phyloP scores from a whole-genome alignment of 2,797 vertebrate species.

The Ibycter americanus region DNA sequence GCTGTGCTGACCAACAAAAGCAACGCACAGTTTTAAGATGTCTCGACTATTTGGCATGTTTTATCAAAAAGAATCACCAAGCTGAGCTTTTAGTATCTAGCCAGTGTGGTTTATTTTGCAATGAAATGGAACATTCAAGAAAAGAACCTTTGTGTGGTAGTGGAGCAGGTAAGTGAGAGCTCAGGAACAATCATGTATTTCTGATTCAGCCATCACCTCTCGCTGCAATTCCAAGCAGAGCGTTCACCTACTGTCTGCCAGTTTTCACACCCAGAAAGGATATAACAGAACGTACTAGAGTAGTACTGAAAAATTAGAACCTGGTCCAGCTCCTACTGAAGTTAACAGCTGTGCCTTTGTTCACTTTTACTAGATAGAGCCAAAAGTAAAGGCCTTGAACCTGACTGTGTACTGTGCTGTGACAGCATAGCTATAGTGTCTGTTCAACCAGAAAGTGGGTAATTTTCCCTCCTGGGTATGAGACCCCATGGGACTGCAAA shows the following conservation, averaged over 20 bases:
- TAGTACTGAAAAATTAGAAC: background rate
- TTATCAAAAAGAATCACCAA: constrained; percentile 22
- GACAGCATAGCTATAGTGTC: background rate
- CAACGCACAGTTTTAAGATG: constrained; percentile 7
- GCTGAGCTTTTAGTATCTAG: constrained; percentile 12
- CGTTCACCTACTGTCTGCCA: background rate
- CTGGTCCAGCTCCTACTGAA: background rate
- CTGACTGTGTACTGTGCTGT: background rate
- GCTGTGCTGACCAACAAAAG: constrained; percentile 23
- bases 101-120: background rate
- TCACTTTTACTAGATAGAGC: background rate
- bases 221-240: background rate
- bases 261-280: background rate
- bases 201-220: background rate
- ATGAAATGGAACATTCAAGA: background rate
- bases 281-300: background rate
- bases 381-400: background rate
- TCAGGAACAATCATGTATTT: background rate
- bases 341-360: background rate
- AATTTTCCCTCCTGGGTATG: background rate
- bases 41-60: constrained; percentile 15
- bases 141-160: background rate
- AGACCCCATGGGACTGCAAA: background rate
- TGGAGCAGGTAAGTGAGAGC: background rate
- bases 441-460: background rate